Base-by-base conservation (phyloP, 2,888 invertebrate species). In the Crocallis elinguaria region DNA sequence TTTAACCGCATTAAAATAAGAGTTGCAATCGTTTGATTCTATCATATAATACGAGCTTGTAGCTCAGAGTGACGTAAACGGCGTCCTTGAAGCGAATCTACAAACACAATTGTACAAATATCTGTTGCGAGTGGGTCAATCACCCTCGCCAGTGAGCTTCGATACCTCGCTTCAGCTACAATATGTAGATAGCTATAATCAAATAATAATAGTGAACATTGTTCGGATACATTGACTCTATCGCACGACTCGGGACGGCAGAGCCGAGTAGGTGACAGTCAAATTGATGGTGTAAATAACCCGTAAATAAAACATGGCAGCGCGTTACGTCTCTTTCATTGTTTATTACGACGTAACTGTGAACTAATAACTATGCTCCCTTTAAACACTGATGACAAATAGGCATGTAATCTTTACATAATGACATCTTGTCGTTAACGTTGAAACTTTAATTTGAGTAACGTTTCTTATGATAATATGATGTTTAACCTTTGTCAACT, bases 41-140 rank as follows among this genome's bases (percentile, higher is more conserved):
- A 73, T 70, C 60, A 54, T 51, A 52, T 54, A 49, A 66, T 64
- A 57, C 65, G 69, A 73, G 73, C 71, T 75, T 75, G 79, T 77
- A 77, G 70, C 73, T 70, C 57, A 69, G 64, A 43, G 67, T 88
- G 88, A 88, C 88, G 88, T 82, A 86, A 88, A 80, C 73, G 42
- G 63, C 74, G 88, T 86, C 88, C 89, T 89, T 89, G 88, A 70
- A 78, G 75, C 77, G 77, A 82, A 81, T 79, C 80, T 79, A 84
- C 81, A 82, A 82, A 82, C 84, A 84, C 82, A 86, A 83, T 86
- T 85, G 86, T 83, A 80, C 82, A 87, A 87, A 87, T 84, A 86
- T 77, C 81, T 71, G 70, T 69, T 58, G 65, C 63, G 70, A 76
- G 71, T 71, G 66, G 86, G 84, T 87, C 87, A 84, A 67, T 89